A percentile compares a stretch with the other conserved stretches of the same genome.
Conservation (phyloP, 1,140 invertebrate genomes). For the Himalopsyche phryganea region DNA sequence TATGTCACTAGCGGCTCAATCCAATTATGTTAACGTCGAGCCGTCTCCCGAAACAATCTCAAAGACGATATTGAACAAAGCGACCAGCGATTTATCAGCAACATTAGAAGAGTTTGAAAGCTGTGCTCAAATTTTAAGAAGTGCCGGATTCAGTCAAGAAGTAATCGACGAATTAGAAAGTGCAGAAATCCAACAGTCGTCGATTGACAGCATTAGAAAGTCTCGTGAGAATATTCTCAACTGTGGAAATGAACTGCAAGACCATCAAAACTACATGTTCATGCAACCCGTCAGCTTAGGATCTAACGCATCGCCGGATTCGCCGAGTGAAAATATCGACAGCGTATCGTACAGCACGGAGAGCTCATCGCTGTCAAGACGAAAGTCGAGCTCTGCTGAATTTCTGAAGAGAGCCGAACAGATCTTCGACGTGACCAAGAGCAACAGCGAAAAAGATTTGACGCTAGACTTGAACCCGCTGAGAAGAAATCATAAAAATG, state of each 20-base stretch:
- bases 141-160: conserved; percentile 55
- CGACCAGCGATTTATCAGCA: conserved; percentile 68
- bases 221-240: conserved; percentile 38
- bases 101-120: conserved; percentile 73
- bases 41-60: conserved; percentile 39
- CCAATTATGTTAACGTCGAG: conserved; percentile 64
- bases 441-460: conserved; percentile 36
- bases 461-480: conserved; percentile 46
- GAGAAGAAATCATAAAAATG: conserved; percentile 39
- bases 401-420: conserved; percentile 48
- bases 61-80: conserved; percentile 41
- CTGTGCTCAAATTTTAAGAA: conserved; percentile 60
- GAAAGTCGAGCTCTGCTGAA: conserved; percentile 49
- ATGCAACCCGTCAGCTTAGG: conserved; percentile 39
- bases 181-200: conserved; percentile 46
- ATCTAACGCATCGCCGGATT: too few species aligned
- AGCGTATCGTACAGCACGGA: conserved; percentile 7
- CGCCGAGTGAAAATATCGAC: background rate
- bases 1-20: conserved; percentile 9
- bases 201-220: conserved; percentile 20
- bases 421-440: conserved; percentile 39
- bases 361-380: conserved; percentile 6
- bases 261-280: conserved; percentile 46
- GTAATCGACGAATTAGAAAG: conserved; percentile 53
- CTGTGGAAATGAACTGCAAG: conserved; percentile 12